These are phyloP conservation scores for Drosophila sucinea DNA, from an alignment of 1,140 invertebrate genomes.

Conservation along the genomic window DNA sequence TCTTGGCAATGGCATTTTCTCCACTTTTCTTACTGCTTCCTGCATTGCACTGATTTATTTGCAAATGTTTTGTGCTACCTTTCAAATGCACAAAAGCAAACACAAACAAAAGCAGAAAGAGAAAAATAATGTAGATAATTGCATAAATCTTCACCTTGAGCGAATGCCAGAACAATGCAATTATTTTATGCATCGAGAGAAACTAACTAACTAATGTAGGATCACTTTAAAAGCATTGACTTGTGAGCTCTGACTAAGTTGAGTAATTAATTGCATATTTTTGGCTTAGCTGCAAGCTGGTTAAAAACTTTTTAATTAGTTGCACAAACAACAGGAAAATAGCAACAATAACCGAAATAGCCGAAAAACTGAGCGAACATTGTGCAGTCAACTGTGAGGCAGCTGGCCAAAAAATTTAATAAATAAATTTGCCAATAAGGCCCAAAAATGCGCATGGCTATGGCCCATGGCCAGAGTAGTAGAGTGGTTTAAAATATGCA, in stretches of 20 bases:
- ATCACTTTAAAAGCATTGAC: conserved; percentile 46
- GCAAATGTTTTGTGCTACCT: conserved; percentile 62
- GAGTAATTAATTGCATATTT: conserved; percentile 74
- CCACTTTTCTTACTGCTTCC: not conserved
- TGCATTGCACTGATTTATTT: conserved; percentile 61
- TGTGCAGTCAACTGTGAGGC: conserved; percentile 37
- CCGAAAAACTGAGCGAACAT: conserved; percentile 6
- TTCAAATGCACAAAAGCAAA: conserved; percentile 67
- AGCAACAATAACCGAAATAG: conserved; percentile 18
- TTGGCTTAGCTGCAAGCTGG: conserved; percentile 46
- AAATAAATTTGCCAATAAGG: conserved; percentile 78
- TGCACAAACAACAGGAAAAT: conserved; percentile 52
- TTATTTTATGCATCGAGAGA: conserved; percentile 44
- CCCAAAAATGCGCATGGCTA: conserved; percentile 63
- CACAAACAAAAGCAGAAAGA: conserved; percentile 33
- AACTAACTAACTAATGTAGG: not conserved
- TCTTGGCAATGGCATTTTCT: conserved; percentile 14
- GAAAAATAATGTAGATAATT: conserved; percentile 72
- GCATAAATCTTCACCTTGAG: conserved; percentile 39
- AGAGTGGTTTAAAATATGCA: conserved; percentile 74
- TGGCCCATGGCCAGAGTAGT: conserved; percentile 23
- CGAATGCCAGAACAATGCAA: conserved; percentile 69
- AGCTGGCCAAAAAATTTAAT: conserved; percentile 63
- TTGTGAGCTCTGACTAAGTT: conserved; percentile 35
- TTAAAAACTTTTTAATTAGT: conserved; percentile 74